These are phyloP conservation scores for Meandrusa payeni DNA, from an alignment of 2,888 invertebrate genomes.

Conservation along the genomic window DNA sequence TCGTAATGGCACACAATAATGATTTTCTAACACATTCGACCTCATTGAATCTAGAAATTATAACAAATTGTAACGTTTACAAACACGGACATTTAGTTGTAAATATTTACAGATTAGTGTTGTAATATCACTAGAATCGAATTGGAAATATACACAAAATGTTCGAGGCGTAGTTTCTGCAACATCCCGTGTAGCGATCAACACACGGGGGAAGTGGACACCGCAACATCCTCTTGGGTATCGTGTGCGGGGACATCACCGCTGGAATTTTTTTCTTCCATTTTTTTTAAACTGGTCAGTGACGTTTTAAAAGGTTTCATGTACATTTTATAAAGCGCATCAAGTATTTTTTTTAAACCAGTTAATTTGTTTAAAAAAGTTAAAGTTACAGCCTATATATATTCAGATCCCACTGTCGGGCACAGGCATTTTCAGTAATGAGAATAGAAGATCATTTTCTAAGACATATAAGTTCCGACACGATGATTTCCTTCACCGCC, in stretches of 20 bases:
- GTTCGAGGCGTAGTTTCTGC: conserved; percentile 58
- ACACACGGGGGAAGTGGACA: conserved; percentile 68
- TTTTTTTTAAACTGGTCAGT: neutral
- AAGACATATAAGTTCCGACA: too few relatives aligned
- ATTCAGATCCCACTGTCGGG: too few relatives aligned
- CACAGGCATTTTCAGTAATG: too few relatives aligned
- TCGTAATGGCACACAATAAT: too few relatives aligned
- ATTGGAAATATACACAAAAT: conserved; percentile 45
- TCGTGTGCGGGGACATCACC: conserved; percentile 26
- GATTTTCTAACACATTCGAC: too few relatives aligned
- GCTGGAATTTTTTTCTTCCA: conserved; percentile 1
- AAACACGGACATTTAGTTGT: conserved; percentile 41
- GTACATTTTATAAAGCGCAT: neutral
- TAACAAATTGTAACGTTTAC: conserved; percentile 30
- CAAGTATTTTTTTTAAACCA: neutral
- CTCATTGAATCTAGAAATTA: conserved; percentile 11
- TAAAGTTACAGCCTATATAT: too few relatives aligned
- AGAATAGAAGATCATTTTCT: too few relatives aligned
- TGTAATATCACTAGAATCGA: conserved; percentile 32
- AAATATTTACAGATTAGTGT: conserved; percentile 47
- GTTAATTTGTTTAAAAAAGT: too few relatives aligned
- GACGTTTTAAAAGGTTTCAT: conserved; percentile 18
- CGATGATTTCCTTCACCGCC: too few relatives aligned
- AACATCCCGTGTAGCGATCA: conserved; percentile 70
- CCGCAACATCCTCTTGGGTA: conserved; percentile 71